Percentiles rank a stretch among this genome's conserved stretches.
These are phyloP conservation scores for Zosterops hypoxanthus DNA, from an alignment of 2,113 vertebrate genomes.

Conservation along the genomic window DNA sequence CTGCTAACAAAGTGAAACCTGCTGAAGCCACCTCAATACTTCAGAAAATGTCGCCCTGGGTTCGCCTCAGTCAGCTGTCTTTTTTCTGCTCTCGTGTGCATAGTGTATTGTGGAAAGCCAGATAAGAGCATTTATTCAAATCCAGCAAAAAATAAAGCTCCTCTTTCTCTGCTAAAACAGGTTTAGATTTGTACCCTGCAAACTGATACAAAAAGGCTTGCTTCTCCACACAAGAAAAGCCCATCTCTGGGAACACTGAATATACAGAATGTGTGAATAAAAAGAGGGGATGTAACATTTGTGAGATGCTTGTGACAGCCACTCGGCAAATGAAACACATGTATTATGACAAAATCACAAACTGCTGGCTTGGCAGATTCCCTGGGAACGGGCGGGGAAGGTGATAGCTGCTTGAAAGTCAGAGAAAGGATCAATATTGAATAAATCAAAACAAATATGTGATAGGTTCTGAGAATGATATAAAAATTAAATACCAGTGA, in stretches of 20 bases:
- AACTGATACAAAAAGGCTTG: neutral
- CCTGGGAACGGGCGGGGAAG: slow-evolving; percentile 69
- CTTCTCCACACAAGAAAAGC: neutral
- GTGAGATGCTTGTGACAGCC: slow-evolving; percentile 61
- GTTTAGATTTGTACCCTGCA: neutral
- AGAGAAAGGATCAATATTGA: slow-evolving; percentile 76
- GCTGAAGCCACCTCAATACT: neutral
- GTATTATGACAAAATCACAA: slow-evolving; percentile 73
- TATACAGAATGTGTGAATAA: slow-evolving; percentile 34
- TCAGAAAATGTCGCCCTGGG: neutral
- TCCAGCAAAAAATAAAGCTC: slow-evolving; percentile 15
- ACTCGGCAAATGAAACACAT: slow-evolving; percentile 64
- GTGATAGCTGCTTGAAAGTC: slow-evolving; percentile 75
- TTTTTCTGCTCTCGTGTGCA: neutral
- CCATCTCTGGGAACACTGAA: neutral
- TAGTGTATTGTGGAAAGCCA: neutral
- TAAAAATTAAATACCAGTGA: slow-evolving; percentile 73
- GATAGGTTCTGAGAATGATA: slow-evolving; percentile 71
- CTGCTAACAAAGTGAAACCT: neutral
- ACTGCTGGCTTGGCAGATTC: slow-evolving; percentile 76
- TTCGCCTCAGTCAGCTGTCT: neutral
- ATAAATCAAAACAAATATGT: slow-evolving; percentile 83
- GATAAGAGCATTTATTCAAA: slow-evolving; percentile 12
- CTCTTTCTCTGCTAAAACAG: neutral
- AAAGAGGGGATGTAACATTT: slow-evolving; percentile 55